These are phyloP conservation scores for Panurus biarmicus DNA, from an alignment of 2,113 vertebrate species.

Conservation along the genomic window DNA sequence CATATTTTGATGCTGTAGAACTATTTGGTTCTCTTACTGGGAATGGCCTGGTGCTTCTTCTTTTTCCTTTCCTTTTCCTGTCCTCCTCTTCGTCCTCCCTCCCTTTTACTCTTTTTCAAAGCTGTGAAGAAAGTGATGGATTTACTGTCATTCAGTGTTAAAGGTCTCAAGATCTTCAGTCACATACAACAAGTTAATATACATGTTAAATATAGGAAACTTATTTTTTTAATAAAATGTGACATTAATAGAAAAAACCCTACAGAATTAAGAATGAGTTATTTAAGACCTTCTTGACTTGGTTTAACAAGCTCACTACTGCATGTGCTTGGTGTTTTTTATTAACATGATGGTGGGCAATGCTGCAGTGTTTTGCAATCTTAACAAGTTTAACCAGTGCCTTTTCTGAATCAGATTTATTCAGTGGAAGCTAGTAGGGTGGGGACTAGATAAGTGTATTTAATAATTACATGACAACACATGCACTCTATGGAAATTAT, in stretches of 20 bases:
- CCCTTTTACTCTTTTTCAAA: background rate
- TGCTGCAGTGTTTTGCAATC: background rate
- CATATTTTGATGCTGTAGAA: constrained; percentile 29
- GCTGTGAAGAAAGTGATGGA: constrained; percentile 54
- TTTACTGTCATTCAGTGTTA: constrained; percentile 56
- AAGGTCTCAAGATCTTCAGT: constrained; percentile 40
- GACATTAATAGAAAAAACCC: constrained; percentile 31
- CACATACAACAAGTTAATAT: constrained; percentile 30
- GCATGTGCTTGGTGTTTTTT: background rate
- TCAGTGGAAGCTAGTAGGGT: background rate
- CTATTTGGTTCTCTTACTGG: constrained; percentile 17
- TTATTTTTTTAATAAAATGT: constrained; percentile 67
- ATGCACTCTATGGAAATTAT: background rate
- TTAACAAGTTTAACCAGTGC: background rate
- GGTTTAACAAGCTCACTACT: background rate
- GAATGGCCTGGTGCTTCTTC: constrained; percentile 44
- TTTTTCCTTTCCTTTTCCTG: constrained; percentile 9
- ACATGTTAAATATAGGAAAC: constrained; percentile 55
- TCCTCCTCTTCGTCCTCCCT: background rate
- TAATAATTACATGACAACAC: background rate
- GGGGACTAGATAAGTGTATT: background rate
- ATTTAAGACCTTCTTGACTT: constrained; percentile 13
- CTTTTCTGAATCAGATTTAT: background rate
- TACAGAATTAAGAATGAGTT: constrained; percentile 49
- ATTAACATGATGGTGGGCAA: background rate